Conservation (phyloP, 2,113 vertebrate genomes). For the Chloroceryle aenea region DNA sequence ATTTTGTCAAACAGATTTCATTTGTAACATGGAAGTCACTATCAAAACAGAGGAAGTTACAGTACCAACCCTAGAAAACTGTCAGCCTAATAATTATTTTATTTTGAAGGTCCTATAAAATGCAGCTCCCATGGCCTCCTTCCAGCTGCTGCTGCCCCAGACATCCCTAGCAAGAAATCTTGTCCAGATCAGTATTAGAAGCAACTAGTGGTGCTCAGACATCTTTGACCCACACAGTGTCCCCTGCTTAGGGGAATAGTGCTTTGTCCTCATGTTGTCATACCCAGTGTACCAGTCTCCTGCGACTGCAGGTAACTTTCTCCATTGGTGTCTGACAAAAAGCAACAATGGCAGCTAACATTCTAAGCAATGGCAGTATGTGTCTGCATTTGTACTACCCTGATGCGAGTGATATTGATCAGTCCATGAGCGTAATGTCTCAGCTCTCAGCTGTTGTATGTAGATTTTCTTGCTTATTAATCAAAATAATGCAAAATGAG, state of each 20-base stretch:
- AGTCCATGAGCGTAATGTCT: slow-evolving; percentile 13
- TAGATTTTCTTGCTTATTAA: slow-evolving; percentile 36
- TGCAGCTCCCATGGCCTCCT: not conserved
- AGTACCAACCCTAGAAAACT: not conserved
- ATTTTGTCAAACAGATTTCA: not conserved
- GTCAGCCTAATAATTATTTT: not conserved
- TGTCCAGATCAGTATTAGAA: not conserved
- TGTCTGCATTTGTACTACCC: not conserved
- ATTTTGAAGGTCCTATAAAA: not conserved
- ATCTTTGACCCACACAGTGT: not conserved
- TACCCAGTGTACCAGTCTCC: accelerated
- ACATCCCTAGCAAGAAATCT: not conserved
- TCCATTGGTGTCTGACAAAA: not conserved
- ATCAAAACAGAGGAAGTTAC: not conserved
- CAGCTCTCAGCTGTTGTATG: not conserved
- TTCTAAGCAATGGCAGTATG: not conserved
- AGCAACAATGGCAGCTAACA: not conserved
- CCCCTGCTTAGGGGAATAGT: not conserved
- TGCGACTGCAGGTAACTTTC: accelerated
- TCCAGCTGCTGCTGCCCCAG: not conserved
- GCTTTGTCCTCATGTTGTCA: not conserved
- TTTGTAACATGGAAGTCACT: not conserved
- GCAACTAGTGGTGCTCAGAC: not conserved
- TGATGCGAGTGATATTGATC: not conserved
- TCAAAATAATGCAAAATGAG: slow-evolving; percentile 39